These are phyloP conservation scores for Hoplodrina blanda DNA, from an alignment of 2,888 invertebrate species.

Conservation along the genomic window DNA sequence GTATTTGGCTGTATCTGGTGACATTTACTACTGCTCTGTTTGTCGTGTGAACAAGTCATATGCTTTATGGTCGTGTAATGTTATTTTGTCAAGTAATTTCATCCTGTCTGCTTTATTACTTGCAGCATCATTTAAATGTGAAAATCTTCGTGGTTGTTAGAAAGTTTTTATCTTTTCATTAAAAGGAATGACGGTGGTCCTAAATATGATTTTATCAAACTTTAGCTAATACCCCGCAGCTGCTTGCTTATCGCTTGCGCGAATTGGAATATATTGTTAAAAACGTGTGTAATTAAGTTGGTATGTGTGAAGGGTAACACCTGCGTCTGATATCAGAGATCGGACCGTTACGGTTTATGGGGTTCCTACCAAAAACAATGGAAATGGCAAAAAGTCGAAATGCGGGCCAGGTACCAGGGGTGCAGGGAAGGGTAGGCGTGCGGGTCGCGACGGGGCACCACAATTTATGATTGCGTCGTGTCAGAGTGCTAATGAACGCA, in stretches of 20 bases:
- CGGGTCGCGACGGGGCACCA: conserved; percentile 88
- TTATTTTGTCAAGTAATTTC: conserved; percentile 27
- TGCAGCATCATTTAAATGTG: conserved; percentile 34
- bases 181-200: conserved; percentile 74
- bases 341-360: conserved; percentile 87
- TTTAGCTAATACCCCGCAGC: conserved; percentile 82
- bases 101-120: conserved; percentile 37
- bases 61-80: conserved; percentile 35
- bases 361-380: conserved; percentile 88
- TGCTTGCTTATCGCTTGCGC: conserved; percentile 81
- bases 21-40: conserved; percentile 79
- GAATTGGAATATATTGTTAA: conserved; percentile 83
- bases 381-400: conserved; percentile 88
- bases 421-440: conserved; percentile 82
- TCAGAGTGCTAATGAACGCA: conserved; percentile 90
- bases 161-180: conserved; percentile 70
- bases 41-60: conserved; percentile 66
- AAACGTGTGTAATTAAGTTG: conserved; percentile 86
- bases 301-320: conserved; percentile 88
- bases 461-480: conserved; percentile 90
- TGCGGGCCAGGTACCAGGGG: conserved; percentile 83
- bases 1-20: conserved; percentile 75
- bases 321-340: conserved; percentile 86
- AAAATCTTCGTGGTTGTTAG: conserved; percentile 47
- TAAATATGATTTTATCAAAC: conserved; percentile 76